Evolutionary conservation across 2,888 invertebrate genomes (phyloP), one percentile per base, ranked within the genome.

Genomic region (Dicyrtoma fusca): DNA sequence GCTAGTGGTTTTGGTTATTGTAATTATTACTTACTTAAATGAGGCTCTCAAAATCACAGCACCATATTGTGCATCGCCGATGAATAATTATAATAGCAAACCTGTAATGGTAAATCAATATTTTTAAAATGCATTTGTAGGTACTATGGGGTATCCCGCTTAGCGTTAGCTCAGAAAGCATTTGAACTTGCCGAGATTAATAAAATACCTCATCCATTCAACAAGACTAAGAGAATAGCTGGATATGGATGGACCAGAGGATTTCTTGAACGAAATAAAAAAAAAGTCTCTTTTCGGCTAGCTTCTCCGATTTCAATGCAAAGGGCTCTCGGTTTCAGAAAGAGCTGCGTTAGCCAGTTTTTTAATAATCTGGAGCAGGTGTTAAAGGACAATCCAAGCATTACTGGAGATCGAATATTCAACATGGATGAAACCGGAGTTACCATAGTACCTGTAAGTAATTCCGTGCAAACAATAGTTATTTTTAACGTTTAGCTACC

Each of bases 391-490:
- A 59, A 76, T 64, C 34, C 34, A 34, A 69, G 73, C 2, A 73
- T 78, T 17, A 71, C 75, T 6, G 69, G 76, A 3, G 74, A 76
- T n/a, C 71, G 76, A 21, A 81, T 81, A 17, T 76, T 66, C 2
- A 81, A 81, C 71, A 69, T 75, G 23, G 78, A 81, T 34, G 81
- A 81, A 71, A 74, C 81, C 14, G 80, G 80, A 0, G 71, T 82
- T 4, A 76, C 80, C 10, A 80, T 81, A 42, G 81, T 82, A 17
- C 57, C 79, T 45, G 69, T 65, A 61, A 75, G 80, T 53, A 49
- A 4, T 19, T 17, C 8, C 19, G 25, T 3, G 25, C 59, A 59
- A 59, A 57, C 23, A 6, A 5, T 23, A 23, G 6, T 21, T 23
- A 57, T 57, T 57, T 57, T 19, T 17, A 49, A 49, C 4, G 11